phyloP scores from a whole-genome alignment of 2,888 invertebrate species.

The Cantharis rustica region DNA sequence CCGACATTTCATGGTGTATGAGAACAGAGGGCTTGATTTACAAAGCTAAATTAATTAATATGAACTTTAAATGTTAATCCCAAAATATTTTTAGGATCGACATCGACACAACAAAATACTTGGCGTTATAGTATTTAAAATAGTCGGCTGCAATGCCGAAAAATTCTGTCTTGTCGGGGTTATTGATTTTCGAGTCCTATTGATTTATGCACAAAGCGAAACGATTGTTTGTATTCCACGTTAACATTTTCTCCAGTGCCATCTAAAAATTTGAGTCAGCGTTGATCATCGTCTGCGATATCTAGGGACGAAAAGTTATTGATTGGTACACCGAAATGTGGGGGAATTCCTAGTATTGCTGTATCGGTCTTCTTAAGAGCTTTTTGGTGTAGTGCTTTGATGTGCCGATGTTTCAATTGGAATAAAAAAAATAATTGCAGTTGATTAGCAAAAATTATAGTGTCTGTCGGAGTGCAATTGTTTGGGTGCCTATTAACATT shows the following conservation, averaged over 20 bases:
- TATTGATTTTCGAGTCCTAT: background rate
- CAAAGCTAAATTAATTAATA: background rate
- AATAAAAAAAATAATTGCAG: background rate
- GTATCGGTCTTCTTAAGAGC: background rate
- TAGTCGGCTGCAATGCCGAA: background rate
- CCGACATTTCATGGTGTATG: background rate
- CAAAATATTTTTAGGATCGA: background rate
- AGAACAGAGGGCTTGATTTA: background rate
- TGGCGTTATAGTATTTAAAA: background rate
- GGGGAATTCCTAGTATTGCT: background rate
- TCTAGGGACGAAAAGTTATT: background rate
- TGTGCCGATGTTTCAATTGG: background rate
- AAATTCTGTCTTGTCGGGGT: background rate
- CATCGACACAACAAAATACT: background rate
- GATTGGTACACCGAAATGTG: background rate
- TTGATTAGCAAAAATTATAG: constrained; percentile 8
- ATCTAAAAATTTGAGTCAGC: background rate
- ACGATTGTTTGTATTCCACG: background rate
- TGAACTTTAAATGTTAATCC: background rate
- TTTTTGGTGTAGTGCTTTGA: background rate
- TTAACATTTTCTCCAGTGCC: background rate
- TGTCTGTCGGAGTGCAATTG: constrained; percentile 30
- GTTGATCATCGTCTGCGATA: background rate
- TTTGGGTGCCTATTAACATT: constrained; percentile 35
- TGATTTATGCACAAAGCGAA: background rate